Evolutionary conservation across 2,888 invertebrate genomes (phyloP).

Genomic region (Melanophora roralis): DNA sequence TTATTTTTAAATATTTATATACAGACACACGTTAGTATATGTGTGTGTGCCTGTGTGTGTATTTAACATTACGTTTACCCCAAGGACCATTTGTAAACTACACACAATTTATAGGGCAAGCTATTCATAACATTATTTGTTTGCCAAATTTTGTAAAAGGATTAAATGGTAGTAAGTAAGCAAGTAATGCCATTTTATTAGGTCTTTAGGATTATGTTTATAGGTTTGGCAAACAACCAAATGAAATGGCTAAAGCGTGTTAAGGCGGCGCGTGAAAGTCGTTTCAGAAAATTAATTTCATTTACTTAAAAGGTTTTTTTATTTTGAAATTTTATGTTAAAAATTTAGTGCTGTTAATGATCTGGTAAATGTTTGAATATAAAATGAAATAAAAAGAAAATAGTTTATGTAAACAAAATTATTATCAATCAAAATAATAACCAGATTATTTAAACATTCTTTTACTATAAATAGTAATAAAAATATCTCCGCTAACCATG

Average conservation of each 20-base stretch:
- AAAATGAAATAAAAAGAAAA: no score
- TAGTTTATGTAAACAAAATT: no score
- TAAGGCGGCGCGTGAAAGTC: no score
- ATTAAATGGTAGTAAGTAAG: neutral
- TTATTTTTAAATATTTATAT: neutral
- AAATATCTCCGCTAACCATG: no score
- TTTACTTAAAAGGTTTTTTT: no score
- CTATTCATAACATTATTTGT: neutral
- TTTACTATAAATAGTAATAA: no score
- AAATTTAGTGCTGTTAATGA: no score
- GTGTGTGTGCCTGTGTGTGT: neutral
- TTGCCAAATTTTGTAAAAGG: neutral
- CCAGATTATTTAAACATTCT: no score
- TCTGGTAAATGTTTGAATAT: no score
- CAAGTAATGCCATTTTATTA: conserved; percentile 14
- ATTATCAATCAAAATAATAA: no score
- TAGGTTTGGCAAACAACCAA: neutral
- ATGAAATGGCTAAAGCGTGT: neutral
- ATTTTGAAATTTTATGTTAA: no score
- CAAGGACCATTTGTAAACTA: neutral
- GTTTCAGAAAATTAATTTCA: no score
- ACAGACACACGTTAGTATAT: neutral
- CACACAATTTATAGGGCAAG: neutral
- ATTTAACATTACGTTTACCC: neutral
- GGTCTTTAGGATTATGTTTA: conserved; percentile 20